phyloP scores from a whole-genome alignment of 92 coral and sea anemone genomes.

The Heliopora coerulea region DNA sequence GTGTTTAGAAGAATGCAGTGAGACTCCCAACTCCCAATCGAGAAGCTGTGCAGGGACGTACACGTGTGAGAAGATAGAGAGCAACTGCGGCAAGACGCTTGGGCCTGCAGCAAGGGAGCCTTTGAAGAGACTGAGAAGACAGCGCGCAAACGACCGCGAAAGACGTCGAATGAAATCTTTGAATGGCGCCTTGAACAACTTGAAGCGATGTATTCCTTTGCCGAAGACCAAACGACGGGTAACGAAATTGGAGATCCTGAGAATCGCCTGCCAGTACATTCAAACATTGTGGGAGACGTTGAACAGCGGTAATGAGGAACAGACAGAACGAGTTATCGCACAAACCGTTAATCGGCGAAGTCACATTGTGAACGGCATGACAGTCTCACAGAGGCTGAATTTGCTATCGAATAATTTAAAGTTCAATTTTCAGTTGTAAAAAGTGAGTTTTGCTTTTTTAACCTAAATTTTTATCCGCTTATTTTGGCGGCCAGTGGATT shows the following conservation, averaged over 20 bases:
- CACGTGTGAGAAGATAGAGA: conserved; percentile 10
- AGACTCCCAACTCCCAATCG: background rate
- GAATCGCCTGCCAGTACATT: conserved; percentile 96
- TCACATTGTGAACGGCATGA: conserved; percentile 89
- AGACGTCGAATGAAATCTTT: conserved; percentile 90
- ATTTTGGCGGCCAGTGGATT: background rate
- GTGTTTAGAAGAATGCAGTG: background rate
- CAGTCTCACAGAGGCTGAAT: conserved; percentile 91
- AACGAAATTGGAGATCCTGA: conserved; percentile 87
- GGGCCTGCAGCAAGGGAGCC: conserved; percentile 69
- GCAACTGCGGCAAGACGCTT: background rate
- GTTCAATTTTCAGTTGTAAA: conserved; percentile 34
- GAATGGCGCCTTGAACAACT: conserved; percentile 90
- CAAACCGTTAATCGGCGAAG: conserved; percentile 52
- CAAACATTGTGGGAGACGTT: conserved; percentile 88
- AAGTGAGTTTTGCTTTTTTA: background rate
- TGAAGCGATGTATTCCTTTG: conserved; percentile 93
- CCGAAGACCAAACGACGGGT: conserved; percentile 94
- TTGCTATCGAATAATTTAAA: conserved; percentile 61
- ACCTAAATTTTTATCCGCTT: background rate
- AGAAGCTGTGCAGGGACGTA: background rate
- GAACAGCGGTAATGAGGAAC: conserved; percentile 65
- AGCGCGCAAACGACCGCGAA: conserved; percentile 99
- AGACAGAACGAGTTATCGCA: conserved; percentile 21
- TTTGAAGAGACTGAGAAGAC: conserved; percentile 90